These are phyloP conservation scores for Drosophila pseudotalamancana DNA, from an alignment of 2,888 invertebrate species.

Conservation along the genomic window DNA sequence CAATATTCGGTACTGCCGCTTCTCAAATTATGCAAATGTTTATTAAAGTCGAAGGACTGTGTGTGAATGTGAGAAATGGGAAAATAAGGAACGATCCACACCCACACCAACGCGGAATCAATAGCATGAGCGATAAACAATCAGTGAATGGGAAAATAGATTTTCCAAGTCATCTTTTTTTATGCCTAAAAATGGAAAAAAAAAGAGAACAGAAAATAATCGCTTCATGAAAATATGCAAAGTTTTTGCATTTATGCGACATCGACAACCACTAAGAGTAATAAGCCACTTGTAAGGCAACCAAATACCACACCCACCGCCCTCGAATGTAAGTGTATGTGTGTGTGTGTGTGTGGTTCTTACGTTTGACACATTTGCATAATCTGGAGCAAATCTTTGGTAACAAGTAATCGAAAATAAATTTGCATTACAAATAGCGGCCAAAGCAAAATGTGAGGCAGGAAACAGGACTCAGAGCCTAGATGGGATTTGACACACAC, in stretches of 20 bases:
- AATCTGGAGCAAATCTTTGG: constrained; percentile 78
- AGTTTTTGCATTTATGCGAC: constrained; percentile 52
- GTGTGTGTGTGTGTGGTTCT: constrained; percentile 7
- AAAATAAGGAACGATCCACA: constrained; percentile 17
- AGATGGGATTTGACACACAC: constrained; percentile 23
- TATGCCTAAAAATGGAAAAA: constrained; percentile 46
- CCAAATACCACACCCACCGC: constrained; percentile 15
- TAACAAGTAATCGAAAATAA: constrained; percentile 81
- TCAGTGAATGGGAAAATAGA: constrained; percentile 64
- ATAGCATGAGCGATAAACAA: constrained; percentile 63
- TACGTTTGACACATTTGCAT: constrained; percentile 68
- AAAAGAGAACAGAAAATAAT: constrained; percentile 9
- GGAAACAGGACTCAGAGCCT: constrained; percentile 15
- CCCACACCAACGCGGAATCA: constrained; percentile 51
- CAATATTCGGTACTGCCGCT: constrained; percentile 13
- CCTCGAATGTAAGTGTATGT: constrained; percentile 9
- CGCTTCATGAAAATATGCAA: constrained; percentile 63
- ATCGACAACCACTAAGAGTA: constrained; percentile 67
- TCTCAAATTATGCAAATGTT: constrained; percentile 53
- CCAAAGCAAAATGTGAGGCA: constrained; percentile 19
- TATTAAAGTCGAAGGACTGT: not conserved
- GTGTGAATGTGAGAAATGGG: constrained; percentile 19
- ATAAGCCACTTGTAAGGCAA: constrained; percentile 77
- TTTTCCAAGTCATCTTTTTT: constrained; percentile 62
- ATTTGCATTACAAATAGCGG: constrained; percentile 77